Conservation (phyloP, 2,113 vertebrate species). For the Tyrannus savana region DNA sequence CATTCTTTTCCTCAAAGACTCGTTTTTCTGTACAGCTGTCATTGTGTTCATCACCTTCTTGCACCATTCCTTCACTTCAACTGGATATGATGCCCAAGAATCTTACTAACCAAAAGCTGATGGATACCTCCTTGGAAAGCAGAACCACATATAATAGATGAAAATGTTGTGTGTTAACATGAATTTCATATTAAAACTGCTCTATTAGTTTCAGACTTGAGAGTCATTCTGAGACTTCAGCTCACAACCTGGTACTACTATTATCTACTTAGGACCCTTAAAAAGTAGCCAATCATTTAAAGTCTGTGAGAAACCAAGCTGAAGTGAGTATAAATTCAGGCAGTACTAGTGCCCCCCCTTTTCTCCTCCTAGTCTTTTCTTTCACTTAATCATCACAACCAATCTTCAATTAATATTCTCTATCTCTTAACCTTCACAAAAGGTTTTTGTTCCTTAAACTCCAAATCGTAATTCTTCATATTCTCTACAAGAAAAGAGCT, state of each 20-base stretch:
- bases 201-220: not conserved
- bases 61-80: not conserved
- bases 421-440: not conserved
- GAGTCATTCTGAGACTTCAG: not conserved
- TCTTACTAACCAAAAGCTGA: not conserved
- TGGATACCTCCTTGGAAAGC: not conserved
- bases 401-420: not conserved
- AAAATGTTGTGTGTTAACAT: not conserved
- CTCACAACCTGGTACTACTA: not conserved
- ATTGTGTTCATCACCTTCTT: not conserved
- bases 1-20: not conserved
- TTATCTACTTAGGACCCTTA: not conserved
- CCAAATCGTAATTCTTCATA: not conserved
- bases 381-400: not conserved
- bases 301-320: not conserved
- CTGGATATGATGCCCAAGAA: not conserved
- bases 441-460: not conserved
- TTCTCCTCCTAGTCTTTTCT: not conserved
- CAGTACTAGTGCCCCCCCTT: not conserved
- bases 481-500: not conserved
- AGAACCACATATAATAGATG: accelerated
- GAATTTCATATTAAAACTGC: not conserved
- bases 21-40: not conserved
- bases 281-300: not conserved
- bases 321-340: not conserved